A percentile compares a stretch with the other conserved stretches of the same genome.
phyloP scores from a whole-genome alignment of 2,113 vertebrate genomes.

The Coptodon rendalli region DNA sequence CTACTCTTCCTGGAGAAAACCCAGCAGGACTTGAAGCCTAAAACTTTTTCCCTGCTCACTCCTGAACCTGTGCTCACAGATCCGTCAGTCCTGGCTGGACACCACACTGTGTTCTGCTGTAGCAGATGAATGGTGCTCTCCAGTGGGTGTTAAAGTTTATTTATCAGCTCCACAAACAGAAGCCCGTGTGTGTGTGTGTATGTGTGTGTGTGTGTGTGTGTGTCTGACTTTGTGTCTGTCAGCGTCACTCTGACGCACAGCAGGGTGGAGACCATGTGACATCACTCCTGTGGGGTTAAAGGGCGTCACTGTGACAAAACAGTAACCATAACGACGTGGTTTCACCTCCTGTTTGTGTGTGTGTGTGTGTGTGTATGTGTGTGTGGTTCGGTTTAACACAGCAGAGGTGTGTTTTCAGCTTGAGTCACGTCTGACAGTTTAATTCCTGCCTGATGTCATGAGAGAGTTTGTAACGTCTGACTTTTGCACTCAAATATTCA shows the following conservation, averaged over 20 bases:
- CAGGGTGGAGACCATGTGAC: slow-evolving; percentile 42
- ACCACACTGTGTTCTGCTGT: background rate
- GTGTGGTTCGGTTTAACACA: background rate
- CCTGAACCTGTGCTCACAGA: background rate
- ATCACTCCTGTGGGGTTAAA: slow-evolving; percentile 48
- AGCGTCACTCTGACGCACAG: slow-evolving; percentile 24
- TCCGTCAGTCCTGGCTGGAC: background rate
- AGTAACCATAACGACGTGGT: slow-evolving; percentile 9
- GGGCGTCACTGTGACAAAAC: slow-evolving; percentile 17
- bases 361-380: background rate
- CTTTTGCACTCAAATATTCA: background rate
- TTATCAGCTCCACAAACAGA: background rate
- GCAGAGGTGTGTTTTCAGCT: slow-evolving; percentile 10
- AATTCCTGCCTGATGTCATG: slow-evolving; percentile 28
- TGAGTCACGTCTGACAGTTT: slow-evolving; percentile 50
- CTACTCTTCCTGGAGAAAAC: background rate
- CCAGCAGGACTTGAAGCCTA: background rate
- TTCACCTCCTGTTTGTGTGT: background rate
- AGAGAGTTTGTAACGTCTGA: background rate
- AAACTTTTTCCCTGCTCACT: background rate
- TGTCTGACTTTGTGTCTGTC: background rate
- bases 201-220: background rate
- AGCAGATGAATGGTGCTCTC: background rate
- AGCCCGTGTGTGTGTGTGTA: background rate
- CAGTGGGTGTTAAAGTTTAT: background rate